Evolutionary conservation across 1,140 invertebrate genomes (phyloP).

Genomic region (Harlomillsia oculata): DNA sequence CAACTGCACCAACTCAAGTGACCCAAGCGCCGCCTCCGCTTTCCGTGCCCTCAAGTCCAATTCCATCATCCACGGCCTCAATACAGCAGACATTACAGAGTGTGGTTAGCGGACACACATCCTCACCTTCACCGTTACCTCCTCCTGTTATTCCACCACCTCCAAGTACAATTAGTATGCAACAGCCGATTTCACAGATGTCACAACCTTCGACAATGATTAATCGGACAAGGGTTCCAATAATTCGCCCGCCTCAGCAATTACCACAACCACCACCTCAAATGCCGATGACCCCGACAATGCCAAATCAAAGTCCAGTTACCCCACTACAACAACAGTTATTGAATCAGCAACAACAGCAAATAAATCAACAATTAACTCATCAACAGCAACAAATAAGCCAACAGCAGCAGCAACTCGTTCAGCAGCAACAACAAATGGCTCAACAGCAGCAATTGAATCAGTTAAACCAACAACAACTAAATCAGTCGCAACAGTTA

Average conservation of each 20-base stretch:
- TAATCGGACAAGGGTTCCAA: too few species aligned
- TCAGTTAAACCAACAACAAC: slow-evolving; percentile 37
- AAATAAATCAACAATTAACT: slow-evolving; percentile 26
- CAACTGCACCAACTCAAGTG: too few species aligned
- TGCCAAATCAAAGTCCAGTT: not conserved
- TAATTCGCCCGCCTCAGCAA: too few species aligned
- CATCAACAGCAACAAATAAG: slow-evolving; percentile 22
- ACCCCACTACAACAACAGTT: slow-evolving; percentile 7
- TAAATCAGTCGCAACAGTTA: slow-evolving; percentile 36
- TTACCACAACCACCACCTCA: not conserved
- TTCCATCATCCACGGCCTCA: too few species aligned
- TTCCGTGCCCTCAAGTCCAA: not conserved
- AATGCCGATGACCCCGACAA: not conserved
- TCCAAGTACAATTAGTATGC: slow-evolving; percentile 1
- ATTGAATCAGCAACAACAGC: slow-evolving; percentile 7
- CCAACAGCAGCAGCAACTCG: slow-evolving; percentile 6
- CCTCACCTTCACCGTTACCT: slow-evolving; percentile 1
- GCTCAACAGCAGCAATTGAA: slow-evolving; percentile 38
- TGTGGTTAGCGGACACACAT: not conserved
- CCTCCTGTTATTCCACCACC: not conserved
- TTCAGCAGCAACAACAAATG: slow-evolving; percentile 24
- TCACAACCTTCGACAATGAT: too few species aligned
- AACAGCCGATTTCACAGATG: slow-evolving; percentile 4
- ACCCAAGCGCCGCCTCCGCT: slow-evolving; percentile 34
- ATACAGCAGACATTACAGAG: too few species aligned